Percentiles rank a stretch among this genome's conserved stretches.
phyloP scores from a whole-genome alignment of 2,888 invertebrate genomes.

The Cyaniris semiargus region DNA sequence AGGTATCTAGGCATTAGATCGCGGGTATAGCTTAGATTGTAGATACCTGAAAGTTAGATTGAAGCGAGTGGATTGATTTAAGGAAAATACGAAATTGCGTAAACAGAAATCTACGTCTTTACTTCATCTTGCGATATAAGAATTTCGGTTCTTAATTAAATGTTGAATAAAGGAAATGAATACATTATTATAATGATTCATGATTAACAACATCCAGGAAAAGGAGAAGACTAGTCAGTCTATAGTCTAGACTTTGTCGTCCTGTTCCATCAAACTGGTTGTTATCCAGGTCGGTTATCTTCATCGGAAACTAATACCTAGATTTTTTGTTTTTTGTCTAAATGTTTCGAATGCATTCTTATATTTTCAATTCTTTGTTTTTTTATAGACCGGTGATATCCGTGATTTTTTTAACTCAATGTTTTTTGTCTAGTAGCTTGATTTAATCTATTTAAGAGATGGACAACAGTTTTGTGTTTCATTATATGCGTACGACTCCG shows the following conservation, averaged over 20 bases:
- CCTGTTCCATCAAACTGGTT: slow-evolving; percentile 9
- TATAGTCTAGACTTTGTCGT: slow-evolving; percentile 22
- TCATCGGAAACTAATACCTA: not conserved
- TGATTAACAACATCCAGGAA: slow-evolving; percentile 4
- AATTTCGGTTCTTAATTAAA: not conserved
- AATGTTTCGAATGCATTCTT: not conserved
- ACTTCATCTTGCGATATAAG: too few relatives aligned
- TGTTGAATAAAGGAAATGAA: not conserved
- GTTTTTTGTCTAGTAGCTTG: not conserved
- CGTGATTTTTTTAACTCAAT: not conserved
- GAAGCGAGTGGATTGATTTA: not conserved
- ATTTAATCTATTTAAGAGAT: not conserved
- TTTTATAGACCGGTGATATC: not conserved
- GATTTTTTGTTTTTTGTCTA: not conserved
- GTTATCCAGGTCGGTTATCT: slow-evolving; percentile 1
- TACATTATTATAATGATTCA: not conserved
- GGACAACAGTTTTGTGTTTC: not conserved
- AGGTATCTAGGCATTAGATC: not conserved
- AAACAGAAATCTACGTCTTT: not conserved
- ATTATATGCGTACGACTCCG: not conserved
- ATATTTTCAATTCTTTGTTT: not conserved
- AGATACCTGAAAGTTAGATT: not conserved
- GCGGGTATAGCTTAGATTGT: not conserved
- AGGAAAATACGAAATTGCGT: not conserved
- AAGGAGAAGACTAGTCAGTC: not conserved